Conservation (phyloP, 2,797 vertebrate species). For the Nothura maculosa region DNA sequence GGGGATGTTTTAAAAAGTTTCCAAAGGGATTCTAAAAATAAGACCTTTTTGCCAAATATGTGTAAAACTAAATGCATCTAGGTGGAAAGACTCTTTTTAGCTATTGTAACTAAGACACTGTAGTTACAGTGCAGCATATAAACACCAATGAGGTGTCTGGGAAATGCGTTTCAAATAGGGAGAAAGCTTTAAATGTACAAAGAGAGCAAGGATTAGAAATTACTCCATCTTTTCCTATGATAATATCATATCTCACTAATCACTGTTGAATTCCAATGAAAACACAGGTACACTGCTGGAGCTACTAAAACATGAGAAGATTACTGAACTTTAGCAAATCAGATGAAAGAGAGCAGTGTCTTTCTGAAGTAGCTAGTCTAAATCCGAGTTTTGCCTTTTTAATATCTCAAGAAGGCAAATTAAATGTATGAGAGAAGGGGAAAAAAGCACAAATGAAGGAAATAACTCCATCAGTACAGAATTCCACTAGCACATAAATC, state of each 20-base stretch:
- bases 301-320: not conserved
- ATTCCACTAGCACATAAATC: not conserved
- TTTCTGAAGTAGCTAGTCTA: not conserved
- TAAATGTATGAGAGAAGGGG: fast-evolving
- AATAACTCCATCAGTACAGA: not conserved
- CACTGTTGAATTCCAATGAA: not conserved
- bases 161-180: not conserved
- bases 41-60: not conserved
- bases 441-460: not conserved
- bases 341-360: fast-evolving
- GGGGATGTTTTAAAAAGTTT: not conserved
- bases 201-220: not conserved
- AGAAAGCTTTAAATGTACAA: not conserved
- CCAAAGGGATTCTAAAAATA: not conserved
- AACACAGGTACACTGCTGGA: not conserved
- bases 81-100: not conserved
- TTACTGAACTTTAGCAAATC: not conserved
- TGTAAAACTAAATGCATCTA: not conserved
- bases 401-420: not conserved
- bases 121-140: not conserved
- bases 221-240: not conserved
- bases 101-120: not conserved
- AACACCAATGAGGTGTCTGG: fast-evolving
- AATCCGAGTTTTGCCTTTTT: not conserved
- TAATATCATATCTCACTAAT: not conserved